Evolutionary conservation across 2,113 vertebrate genomes (phyloP).

Genomic region (Erythrocercus mccallii): DNA sequence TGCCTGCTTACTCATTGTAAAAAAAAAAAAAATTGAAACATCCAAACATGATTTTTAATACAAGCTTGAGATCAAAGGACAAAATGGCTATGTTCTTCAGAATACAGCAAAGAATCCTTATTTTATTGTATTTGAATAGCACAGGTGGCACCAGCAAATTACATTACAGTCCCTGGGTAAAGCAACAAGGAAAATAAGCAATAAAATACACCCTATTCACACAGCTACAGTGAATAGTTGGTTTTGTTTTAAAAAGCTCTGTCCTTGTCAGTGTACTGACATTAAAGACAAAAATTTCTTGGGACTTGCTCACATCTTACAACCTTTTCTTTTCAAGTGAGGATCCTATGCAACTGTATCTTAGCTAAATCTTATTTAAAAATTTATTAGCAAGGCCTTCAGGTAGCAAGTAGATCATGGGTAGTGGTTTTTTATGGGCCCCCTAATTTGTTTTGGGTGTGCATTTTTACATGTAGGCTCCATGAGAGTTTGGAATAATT

Average conservation of each 20-base stretch:
- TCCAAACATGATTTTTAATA: conserved; percentile 38
- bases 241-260: background rate
- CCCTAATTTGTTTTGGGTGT: background rate
- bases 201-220: background rate
- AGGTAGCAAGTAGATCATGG: background rate
- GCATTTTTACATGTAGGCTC: background rate
- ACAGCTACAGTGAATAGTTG: background rate
- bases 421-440: background rate
- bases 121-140: conserved; percentile 21
- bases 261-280: background rate
- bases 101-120: background rate
- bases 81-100: background rate
- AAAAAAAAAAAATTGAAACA: conserved; percentile 43
- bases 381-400: background rate
- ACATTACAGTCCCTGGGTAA: background rate
- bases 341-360: background rate
- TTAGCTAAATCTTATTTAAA: background rate
- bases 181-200: background rate
- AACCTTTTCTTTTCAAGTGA: background rate
- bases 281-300: background rate
- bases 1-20: conserved; percentile 8
- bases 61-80: conserved; percentile 29
- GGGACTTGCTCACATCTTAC: background rate
- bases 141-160: conserved; percentile 4
- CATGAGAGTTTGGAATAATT: background rate